Base-by-base conservation (phyloP, 2,797 vertebrate species). In the Margarornis squamiger region DNA sequence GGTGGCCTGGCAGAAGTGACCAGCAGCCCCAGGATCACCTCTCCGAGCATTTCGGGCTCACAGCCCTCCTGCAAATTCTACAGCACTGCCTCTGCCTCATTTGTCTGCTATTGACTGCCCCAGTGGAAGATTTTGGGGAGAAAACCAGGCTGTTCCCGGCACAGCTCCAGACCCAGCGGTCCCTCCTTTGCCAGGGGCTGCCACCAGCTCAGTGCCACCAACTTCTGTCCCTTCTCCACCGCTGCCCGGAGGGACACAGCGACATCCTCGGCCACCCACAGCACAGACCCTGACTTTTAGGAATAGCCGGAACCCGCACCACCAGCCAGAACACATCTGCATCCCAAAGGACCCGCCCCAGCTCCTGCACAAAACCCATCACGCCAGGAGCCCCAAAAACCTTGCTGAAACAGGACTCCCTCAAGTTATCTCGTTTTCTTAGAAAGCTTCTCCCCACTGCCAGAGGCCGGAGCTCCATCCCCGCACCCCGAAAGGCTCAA, bases 331-430 rank as follows among this genome's bases (percentile, higher is more conserved):
- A 10, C 12, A 48, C 10, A 3, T 19, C 72, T 12, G 23, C 5
- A 14, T 19, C 19, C 12, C 49, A 32, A 41, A 78, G 7, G 17
- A 27, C 3, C 1, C 0, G 1, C 4, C 32, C 17, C 45, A 11
- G 18, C 15, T 78, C n/a, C n/a, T 8, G 17, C n/a, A 3, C 27
- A 30, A 46, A 20, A 3, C 63, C 32, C 2, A 32, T 0, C 22
- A 34, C 0, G 3, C 23, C 38, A 15, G 61, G 1, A 49, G 6
- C 23, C 34, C 2, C 36, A 3, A 22, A 23, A 73, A 14, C 0
- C 16, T 14, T 2, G 2, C 7, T 14, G n/a, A 16, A 43, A 30
- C 0, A 1, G 19, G 8, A 9, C 7, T 6, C 2, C 43, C 9
- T 17, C 6, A 23, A 15, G 6, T 1, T 43, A 38, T 4, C 3